Evolutionary conservation across 2,888 invertebrate genomes (phyloP), one percentile per base, ranked within the genome.

Genomic region (Oscheius onirici): DNA sequence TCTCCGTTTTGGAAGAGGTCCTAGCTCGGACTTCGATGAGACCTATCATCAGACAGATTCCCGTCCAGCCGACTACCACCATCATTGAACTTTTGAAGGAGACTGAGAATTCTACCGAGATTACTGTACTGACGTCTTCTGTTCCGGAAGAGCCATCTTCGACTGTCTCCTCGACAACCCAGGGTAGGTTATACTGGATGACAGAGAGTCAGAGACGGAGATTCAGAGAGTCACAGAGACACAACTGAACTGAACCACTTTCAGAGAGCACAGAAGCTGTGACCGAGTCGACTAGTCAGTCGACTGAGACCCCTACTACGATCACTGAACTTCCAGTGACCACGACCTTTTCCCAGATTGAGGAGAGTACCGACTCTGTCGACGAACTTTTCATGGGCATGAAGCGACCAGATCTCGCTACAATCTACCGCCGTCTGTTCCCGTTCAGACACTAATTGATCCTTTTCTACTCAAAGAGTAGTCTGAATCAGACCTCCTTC

Each of bases 371-470:
- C 8, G 60, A 58, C 13, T 22, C 60, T 24, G 51, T 20, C 2
- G 61, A 63, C 1, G 26, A 34, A 34, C 46, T 58, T 24, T 72
- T 72, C 52, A 63, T 66, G 41, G 58, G 58, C 1, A 68, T 67
- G 44, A 60, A 57, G 41, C 17, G 54, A 15, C 72, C 72, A 40
- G 72, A 72, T 34, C 61, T 72, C n/a, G 72, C 72, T 13, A 72
- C 72, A 10, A 72, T 72, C 54, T 72, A 72, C 54, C 58, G 72
- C 6, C 58, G 72, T 13, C 68, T 72, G 13, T 72, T 72, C 58
- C 66, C 66, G n/a, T 68, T 72, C 41, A 51, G 46, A 20, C 34
- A 46, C 24, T 55, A 24, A 51, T 15, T 20, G 46, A 13, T 22
- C 1, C 46, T 24, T 11, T 34, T 15, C 20, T 6, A 55, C n/a